Evolutionary conservation across 2,113 vertebrate species (phyloP).

Genomic region (Chiloscyllium plagiosum): DNA sequence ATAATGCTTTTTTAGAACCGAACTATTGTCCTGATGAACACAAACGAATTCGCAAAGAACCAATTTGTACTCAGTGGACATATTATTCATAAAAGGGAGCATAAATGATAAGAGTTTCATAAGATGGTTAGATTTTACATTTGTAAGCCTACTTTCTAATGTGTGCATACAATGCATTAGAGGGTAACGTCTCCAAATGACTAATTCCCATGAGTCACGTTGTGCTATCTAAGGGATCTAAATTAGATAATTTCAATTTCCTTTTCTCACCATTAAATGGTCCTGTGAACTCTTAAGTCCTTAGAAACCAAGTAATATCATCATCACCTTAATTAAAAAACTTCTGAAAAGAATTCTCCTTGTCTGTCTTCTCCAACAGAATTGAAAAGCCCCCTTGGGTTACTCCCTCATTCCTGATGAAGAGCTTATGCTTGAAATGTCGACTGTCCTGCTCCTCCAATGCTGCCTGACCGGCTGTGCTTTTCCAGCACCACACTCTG

Average conservation of each 20-base stretch:
- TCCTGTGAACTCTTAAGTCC: background rate
- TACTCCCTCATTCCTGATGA: background rate
- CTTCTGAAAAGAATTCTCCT: background rate
- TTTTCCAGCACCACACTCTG: no score
- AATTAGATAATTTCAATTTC: background rate
- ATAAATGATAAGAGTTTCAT: background rate
- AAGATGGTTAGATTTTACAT: background rate
- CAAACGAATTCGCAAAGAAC: background rate
- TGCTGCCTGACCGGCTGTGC: no score
- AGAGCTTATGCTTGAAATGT: no score
- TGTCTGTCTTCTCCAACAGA: background rate
- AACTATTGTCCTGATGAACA: background rate
- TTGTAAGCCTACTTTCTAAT: background rate
- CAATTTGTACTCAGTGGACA: background rate
- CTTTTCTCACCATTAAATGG: background rate
- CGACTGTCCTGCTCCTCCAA: no score
- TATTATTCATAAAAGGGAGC: background rate
- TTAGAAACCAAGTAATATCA: background rate
- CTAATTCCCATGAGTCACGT: background rate
- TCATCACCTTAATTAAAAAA: background rate
- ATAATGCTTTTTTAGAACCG: background rate
- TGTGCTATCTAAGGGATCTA: background rate
- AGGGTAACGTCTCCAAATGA: background rate
- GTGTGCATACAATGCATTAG: background rate
- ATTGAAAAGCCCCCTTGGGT: background rate